Evolutionary conservation across 2,113 vertebrate genomes (phyloP).

Genomic region (Eubucco bourcierii): DNA sequence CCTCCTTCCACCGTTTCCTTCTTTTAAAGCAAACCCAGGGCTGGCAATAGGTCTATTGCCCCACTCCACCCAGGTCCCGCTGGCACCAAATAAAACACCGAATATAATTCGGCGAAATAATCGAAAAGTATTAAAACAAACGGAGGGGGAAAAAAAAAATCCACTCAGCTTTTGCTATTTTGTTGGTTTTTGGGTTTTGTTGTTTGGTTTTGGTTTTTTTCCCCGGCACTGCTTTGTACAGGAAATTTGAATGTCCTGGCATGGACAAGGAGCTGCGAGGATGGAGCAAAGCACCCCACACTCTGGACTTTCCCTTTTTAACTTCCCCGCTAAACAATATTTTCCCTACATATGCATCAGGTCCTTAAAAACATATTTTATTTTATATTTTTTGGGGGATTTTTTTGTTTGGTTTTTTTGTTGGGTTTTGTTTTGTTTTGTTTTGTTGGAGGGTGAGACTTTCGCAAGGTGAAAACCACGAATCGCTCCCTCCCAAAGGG

Average conservation of each 20-base stretch:
- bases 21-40: background rate
- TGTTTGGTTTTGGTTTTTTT: background rate
- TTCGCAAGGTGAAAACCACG: background rate
- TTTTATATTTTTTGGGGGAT: too few species aligned
- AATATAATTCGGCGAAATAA: background rate
- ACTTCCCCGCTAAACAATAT: accelerated
- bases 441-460: too few species aligned
- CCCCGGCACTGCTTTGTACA: background rate
- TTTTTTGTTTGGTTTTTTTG: too few species aligned
- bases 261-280: background rate
- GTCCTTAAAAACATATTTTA: background rate
- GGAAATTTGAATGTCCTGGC: constrained; percentile 59
- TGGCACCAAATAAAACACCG: background rate
- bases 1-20: background rate
- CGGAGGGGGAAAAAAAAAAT: too few species aligned
- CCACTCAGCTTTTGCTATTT: background rate
- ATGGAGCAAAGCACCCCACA: background rate
- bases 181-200: background rate
- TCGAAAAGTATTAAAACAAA: background rate
- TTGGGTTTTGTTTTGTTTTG: too few species aligned
- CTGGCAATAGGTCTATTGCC: too few species aligned
- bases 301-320: background rate
- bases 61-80: background rate
- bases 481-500: background rate
- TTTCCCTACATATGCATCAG: background rate